A percentile compares a stretch with the other conserved stretches of the same genome.
Evolutionary conservation across 2,888 invertebrate species (phyloP).

Genomic region (Tinea pellionella): DNA sequence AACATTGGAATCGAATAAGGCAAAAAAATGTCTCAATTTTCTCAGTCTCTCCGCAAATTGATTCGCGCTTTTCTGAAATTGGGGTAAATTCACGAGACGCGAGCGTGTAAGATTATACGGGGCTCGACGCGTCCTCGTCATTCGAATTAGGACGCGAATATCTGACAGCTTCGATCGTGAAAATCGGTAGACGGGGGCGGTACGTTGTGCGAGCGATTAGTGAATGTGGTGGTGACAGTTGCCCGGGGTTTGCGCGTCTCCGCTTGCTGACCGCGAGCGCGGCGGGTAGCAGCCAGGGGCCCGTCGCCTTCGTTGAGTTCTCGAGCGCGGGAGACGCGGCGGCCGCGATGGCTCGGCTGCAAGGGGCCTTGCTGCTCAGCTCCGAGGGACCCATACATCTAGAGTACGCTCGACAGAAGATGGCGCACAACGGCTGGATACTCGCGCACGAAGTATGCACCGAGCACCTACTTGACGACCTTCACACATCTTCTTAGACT

Average conservation of each 20-base stretch:
- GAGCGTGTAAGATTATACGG: neutral
- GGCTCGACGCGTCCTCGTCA: neutral
- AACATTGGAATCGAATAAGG: neutral
- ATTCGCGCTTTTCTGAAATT: neutral
- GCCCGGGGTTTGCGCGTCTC: slow-evolving; percentile 98
- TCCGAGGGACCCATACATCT: slow-evolving; percentile 98
- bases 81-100: neutral
- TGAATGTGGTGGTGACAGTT: slow-evolving; percentile 80
- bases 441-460: slow-evolving; percentile 68
- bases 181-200: neutral
- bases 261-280: slow-evolving; percentile 91
- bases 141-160: neutral
- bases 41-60: neutral
- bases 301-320: slow-evolving; percentile 99
- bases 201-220: slow-evolving; percentile 18
- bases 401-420: slow-evolving; percentile 99
- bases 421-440: slow-evolving; percentile 80
- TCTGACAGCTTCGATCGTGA: slow-evolving; percentile 4
- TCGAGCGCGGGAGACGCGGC: slow-evolving; percentile 92
- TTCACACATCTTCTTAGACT: slow-evolving; percentile 18
- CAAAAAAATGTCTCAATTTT: neutral
- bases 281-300: slow-evolving; percentile 66
- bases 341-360: slow-evolving; percentile 92
- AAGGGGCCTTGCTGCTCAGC: slow-evolving; percentile 95
- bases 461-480: neutral